Evolutionary conservation across 2,888 invertebrate genomes (phyloP), one percentile per base, ranked within the genome.

Genomic region (Venusia cambrica): DNA sequence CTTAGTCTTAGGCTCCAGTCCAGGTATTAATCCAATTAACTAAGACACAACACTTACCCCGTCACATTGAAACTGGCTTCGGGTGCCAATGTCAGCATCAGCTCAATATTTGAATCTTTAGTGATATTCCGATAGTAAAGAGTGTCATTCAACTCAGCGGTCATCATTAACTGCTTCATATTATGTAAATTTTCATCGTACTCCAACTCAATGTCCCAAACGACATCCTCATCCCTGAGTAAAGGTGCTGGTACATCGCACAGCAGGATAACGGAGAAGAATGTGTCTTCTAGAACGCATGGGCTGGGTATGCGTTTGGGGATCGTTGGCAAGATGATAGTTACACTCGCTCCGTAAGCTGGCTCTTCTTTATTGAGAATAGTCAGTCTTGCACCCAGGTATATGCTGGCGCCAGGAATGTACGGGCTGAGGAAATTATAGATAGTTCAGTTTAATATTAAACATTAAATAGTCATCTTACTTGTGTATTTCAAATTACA

Each of bases 201-300:
- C 27, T 85, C 83, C n/a, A 87, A 30, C 51, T 84, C 81, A 4
- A 87, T 62, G 4, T 73, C 69, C 73, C 72, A 83, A 3, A 53
- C 38, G 0, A 75, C 48, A 1, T 54, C 45, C 33, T 73, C 65
- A 2, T 58, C 48, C 43, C 79, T 69, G 2, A 57, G 50, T 2
- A 87, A 41, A 0, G 83, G 81, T 5, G 73, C 64, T 11, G 80
- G 77, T 1, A 84, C 50, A 16, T 63, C 48, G 33, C 85, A 87
- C 0, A 54, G 71, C 46, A 85, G 66, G 4, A 62, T 62, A 0
- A 69, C 33, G n/a, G n/a, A n/a, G n/a, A n/a, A n/a, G n/a, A n/a
- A n/a, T n/a, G n/a, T n/a, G 1, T 59, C 57, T 50, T 69, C 51
- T 3, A 83, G 51, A 1, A 65, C 62, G 35, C 85, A 87, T 2